Conservation (phyloP, 1,140 invertebrate species). For the Euglossa dilemma region DNA sequence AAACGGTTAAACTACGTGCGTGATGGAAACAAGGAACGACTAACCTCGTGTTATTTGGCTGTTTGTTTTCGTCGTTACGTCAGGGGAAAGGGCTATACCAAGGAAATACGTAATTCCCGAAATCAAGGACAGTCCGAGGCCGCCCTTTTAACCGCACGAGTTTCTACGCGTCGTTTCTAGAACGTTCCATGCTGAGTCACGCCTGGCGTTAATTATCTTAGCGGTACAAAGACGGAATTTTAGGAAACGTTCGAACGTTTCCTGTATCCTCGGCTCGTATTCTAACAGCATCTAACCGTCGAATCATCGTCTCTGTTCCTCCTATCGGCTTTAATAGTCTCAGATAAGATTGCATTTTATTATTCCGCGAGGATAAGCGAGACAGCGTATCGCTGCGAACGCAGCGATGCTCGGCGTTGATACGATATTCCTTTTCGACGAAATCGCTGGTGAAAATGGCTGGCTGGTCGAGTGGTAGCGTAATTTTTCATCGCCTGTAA, state of each 20-base stretch:
- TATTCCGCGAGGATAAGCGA: neutral
- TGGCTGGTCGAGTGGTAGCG: neutral
- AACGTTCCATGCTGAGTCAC: neutral
- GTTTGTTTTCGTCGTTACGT: constrained; percentile 36
- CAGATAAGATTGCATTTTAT: neutral
- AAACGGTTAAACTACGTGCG: neutral
- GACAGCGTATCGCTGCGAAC: too few species aligned
- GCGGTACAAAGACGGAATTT: too few species aligned
- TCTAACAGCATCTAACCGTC: neutral
- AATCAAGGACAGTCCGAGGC: neutral
- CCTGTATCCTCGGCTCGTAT: neutral
- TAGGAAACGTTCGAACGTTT: neutral
- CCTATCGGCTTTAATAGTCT: neutral
- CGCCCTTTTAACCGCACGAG: neutral
- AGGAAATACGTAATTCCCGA: neutral
- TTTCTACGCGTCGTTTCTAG: neutral
- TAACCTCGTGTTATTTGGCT: neutral
- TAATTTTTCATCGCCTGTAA: neutral
- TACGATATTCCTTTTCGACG: too few species aligned
- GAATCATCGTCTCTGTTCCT: neutral
- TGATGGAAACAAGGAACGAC: constrained; percentile 15
- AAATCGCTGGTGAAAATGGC: too few species aligned
- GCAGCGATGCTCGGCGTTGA: too few species aligned
- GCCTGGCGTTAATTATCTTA: neutral
- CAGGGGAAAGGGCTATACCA: neutral